Conservation (phyloP, 2,113 vertebrate species). For the Lucifuga dentata region DNA sequence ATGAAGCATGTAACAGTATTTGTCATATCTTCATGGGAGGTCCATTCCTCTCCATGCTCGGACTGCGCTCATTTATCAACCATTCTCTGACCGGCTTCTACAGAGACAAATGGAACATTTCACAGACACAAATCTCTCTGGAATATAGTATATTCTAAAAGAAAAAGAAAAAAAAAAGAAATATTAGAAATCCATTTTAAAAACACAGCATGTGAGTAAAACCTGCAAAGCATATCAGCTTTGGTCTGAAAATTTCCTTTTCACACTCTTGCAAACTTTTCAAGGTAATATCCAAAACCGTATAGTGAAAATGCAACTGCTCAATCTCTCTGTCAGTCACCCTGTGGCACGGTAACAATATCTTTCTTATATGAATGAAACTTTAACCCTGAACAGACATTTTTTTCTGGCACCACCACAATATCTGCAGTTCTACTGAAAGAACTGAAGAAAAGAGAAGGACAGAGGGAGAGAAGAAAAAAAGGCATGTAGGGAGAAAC, state of each 20-base stretch:
- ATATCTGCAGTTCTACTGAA: constrained; percentile 45
- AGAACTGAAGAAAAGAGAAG: constrained; percentile 8
- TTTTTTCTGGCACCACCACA: constrained; percentile 45
- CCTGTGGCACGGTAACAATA: constrained; percentile 45
- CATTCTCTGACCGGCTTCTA: constrained; percentile 32
- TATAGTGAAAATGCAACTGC: constrained; percentile 16
- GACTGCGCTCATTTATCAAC: constrained; percentile 49
- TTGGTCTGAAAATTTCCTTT: constrained; percentile 36
- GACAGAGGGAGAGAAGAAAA: not conserved
- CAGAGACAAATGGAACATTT: constrained; percentile 55
- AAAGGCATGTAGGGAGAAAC: not conserved
- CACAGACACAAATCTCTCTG: constrained; percentile 45
- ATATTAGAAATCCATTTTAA: constrained; percentile 50
- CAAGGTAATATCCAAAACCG: constrained; percentile 46
- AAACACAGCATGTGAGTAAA: constrained; percentile 43
- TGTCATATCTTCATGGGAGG: constrained; percentile 74
- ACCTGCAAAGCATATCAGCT: constrained; percentile 37
- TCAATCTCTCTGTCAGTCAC: constrained; percentile 42
- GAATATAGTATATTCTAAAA: constrained; percentile 33
- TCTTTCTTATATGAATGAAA: constrained; percentile 55
- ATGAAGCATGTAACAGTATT: constrained; percentile 77
- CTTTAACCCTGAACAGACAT: constrained; percentile 49
- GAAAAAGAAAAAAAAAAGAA: no score
- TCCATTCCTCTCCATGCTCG: constrained; percentile 56
- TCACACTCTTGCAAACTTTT: constrained; percentile 25